These are phyloP conservation scores for Dyspetes luteomarginatus DNA, from an alignment of 2,888 invertebrate species.

Conservation along the genomic window DNA sequence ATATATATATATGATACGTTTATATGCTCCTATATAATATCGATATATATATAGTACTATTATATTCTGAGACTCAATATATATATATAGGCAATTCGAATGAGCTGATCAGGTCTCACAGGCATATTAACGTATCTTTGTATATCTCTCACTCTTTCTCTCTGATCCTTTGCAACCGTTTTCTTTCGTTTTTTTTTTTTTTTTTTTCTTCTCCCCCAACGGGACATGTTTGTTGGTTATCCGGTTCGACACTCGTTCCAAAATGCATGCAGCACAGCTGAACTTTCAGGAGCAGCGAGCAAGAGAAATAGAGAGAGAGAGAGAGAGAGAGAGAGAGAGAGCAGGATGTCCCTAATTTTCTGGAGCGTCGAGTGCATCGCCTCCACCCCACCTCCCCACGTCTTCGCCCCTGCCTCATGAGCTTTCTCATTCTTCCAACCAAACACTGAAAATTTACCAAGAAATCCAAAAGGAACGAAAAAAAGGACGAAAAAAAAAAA, in stretches of 20 bases:
- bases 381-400: constrained; percentile 6
- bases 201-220: constrained; percentile 23
- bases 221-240: constrained; percentile 31
- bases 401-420: constrained; percentile 23
- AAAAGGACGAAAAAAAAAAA: neutral
- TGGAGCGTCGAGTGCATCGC: constrained; percentile 62
- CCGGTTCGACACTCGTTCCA: constrained; percentile 38
- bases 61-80: too few species aligned
- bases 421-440: too few species aligned
- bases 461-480: neutral
- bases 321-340: too few species aligned
- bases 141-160: constrained; percentile 1
- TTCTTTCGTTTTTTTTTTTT: constrained; percentile 8
- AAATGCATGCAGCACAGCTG: neutral
- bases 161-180: constrained; percentile 23
- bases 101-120: constrained; percentile 25
- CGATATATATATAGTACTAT: too few species aligned
- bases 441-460: too few species aligned
- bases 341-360: constrained; percentile 67
- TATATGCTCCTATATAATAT: too few species aligned
- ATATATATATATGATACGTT: too few species aligned
- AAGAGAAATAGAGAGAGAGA: too few species aligned
- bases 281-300: constrained; percentile 16
- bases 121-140: too few species aligned
- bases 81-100: neutral